These are phyloP conservation scores for Paradoxurus hermaphroditus DNA, from an alignment of 2,113 vertebrate species.

Conservation along the genomic window DNA sequence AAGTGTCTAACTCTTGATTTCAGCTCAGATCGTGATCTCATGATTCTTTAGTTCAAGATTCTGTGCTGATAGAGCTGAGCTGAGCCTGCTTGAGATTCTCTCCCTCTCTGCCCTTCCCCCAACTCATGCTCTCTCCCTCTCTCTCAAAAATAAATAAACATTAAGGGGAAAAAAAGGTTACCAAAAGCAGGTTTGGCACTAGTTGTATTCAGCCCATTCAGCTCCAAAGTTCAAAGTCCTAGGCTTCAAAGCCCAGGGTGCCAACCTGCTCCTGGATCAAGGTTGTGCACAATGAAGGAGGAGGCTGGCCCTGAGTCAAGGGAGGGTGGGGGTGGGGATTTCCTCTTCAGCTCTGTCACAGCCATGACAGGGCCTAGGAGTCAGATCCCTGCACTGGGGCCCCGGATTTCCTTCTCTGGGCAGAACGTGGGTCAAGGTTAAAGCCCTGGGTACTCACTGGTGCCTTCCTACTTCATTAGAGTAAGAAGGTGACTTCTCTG, in stretches of 20 bases:
- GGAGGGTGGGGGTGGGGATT: neutral
- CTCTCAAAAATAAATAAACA: too few relatives aligned
- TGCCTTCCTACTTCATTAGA: neutral
- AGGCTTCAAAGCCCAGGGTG: neutral
- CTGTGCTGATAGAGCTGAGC: too few relatives aligned
- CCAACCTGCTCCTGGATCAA: neutral
- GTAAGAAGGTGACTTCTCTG: neutral
- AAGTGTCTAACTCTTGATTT: too few relatives aligned
- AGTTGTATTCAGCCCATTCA: constrained; percentile 37
- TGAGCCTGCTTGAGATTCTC: too few relatives aligned
- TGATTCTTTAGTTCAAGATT: too few relatives aligned
- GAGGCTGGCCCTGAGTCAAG: neutral
- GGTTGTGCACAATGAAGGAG: constrained; percentile 39
- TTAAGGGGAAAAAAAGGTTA: neutral
- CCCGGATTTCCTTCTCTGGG: constrained; percentile 13
- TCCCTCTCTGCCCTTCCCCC: too few relatives aligned
- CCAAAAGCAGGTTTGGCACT: neutral
- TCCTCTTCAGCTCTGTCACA: neutral
- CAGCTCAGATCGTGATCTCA: too few relatives aligned
- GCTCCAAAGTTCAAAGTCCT: constrained; percentile 55
- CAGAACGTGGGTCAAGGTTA: neutral
- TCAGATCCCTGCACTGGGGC: neutral
- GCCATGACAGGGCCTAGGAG: neutral
- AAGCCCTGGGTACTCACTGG: neutral
- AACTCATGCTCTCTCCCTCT: too few relatives aligned